Evolutionary conservation across 2,888 invertebrate species (phyloP), one percentile per base, ranked within the genome.

Genomic region (Ceriagrion tenellum): DNA sequence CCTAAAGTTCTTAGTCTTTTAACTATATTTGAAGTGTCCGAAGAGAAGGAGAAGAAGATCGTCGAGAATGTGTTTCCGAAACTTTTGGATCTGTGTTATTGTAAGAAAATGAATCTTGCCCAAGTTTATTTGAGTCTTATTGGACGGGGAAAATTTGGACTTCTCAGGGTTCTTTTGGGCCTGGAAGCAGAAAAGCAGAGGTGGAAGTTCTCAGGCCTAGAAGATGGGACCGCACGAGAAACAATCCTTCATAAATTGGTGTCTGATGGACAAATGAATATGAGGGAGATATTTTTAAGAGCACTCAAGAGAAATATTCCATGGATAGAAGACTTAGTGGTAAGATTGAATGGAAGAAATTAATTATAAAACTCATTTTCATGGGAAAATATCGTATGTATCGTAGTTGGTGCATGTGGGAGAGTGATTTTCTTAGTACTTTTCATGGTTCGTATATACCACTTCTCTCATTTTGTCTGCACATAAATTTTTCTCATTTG

Each of bases 311-410:
- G 95, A 35, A 96, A 96, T 95, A 95, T 95, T 23, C 97, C 96
- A 95, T 97, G 97, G 97, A 89, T 97, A 30, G 95, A 95, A 81
- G 97, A 97, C 96, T 96, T 97, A 95, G 95, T 97, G 96, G 97
- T 97, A 96, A 96, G 96, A 95, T 95, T n/a, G 55, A 95, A 95
- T 88, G 20, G 10, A 26, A 69, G 1, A 4, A 69, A 12, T 69
- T 3, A 2, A 26, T 4, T 69, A 26, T 26, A 69, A 26, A 18
- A 69, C 59, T 59, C 59, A 13, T 69, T 69, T 69, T 69, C n/a
- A 26, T 69, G 18, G 69, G 20, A 59, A 4, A 47, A 4, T 47
- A 47, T 47, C 8, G n/a, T 47, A 47, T 47, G 47, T 47, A 8
- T 4, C 47, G n/a, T n/a, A 47, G 47, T 47, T 47, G 47, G 47